Base-by-base conservation (phyloP, 2,888 invertebrate species). In the Operophtera brumata region DNA sequence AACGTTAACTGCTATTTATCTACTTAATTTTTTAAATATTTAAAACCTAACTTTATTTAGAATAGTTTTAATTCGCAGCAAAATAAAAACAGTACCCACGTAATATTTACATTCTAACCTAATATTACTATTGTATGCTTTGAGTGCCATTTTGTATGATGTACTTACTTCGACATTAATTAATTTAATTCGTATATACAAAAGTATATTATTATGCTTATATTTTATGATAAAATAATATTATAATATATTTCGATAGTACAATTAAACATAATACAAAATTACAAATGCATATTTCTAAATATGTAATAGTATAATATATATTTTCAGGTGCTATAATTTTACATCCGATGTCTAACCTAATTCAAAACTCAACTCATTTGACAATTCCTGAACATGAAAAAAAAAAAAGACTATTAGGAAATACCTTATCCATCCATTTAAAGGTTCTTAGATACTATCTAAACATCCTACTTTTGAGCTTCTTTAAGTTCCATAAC, bases 1-100 rank as follows among this genome's bases (percentile, higher is more conserved):
- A 74, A 52, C 48, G 59, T 73, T 52, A 46, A 28, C 11, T 25
- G 35, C 12, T 34, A 45, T 34, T 13, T 26, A 26, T 50, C 41
- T 35, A 55, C 25, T 5, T 37, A 25, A 37, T 14, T 43, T n/a
- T n/a, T 32, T 28, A 35, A 13, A 41, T 41, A 34, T 7, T 7
- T 41, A 26, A 13, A 35, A 35, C 13, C 10, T 40, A 14, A 34
- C 7, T 25, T 13, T 34, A 9, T n/a, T 37, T 34, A 30, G 30
- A 30, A 6, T 30, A 3, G 4, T 30, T 30, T 30, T 30, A 6
- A 34, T 5, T 11, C 5, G 11, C 1, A 11, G 3, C 11, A 11
- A 34, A 34, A 34, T n/a, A 0, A 11, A 34, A 34, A 2, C 6
- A n/a, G 11, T 11, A 11, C 11, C 34, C 6, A 34, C 5, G 34